phyloP scores from a whole-genome alignment of 2,797 vertebrate species.

The Cossypha caffra region DNA sequence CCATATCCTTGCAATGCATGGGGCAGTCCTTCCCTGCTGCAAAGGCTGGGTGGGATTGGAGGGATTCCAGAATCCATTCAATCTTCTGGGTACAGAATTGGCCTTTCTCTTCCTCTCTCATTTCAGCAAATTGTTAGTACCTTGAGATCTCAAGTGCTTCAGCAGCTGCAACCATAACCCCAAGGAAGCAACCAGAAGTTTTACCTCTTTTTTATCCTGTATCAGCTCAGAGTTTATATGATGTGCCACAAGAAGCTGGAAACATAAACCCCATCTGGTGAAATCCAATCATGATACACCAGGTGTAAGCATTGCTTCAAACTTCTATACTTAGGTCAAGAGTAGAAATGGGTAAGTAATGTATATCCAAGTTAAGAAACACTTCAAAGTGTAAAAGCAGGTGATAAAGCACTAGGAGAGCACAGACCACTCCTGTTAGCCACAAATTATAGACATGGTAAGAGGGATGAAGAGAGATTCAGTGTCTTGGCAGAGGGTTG shows the following conservation, averaged over 20 bases:
- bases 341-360: not conserved
- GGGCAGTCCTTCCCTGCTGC: fast-evolving
- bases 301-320: not conserved
- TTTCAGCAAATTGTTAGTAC: not conserved
- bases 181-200: not conserved
- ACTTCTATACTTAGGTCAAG: not conserved
- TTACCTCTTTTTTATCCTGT: fast-evolving
- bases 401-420: not conserved
- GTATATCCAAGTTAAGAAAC: not conserved
- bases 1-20: not conserved
- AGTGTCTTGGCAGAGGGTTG: not conserved
- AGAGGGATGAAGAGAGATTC: not conserved
- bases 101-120: not conserved
- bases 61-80: not conserved
- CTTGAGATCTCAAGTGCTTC: not conserved
- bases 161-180: not conserved
- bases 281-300: fast-evolving
- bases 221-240: not conserved
- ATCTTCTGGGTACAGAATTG: not conserved
- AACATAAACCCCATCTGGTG: not conserved
- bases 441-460: not conserved
- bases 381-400: not conserved
- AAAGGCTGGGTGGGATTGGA: not conserved
- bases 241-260: not conserved
- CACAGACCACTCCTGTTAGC: not conserved